Evolutionary conservation across 2,888 invertebrate species (phyloP).

Genomic region (Agrypnus murinus): DNA sequence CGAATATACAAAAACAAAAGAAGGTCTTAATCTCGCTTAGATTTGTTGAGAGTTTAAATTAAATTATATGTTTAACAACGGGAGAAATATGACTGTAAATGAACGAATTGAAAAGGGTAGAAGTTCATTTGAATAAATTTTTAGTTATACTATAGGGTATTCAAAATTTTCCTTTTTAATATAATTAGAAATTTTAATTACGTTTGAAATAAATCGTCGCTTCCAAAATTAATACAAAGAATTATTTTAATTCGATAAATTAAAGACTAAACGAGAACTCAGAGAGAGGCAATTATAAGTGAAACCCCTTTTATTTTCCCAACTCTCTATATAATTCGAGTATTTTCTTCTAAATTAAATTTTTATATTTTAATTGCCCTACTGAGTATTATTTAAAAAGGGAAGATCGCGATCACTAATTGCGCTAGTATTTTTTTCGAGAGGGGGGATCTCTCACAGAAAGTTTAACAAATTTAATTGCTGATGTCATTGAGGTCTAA

Average conservation of each 20-base stretch:
- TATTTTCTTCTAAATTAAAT: slow-evolving; percentile 27
- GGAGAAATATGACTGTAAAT: too few relatives aligned
- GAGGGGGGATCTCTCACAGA: slow-evolving; percentile 33
- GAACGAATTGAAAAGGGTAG: too few relatives aligned
- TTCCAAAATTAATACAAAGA: slow-evolving; percentile 13
- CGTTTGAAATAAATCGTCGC: slow-evolving; percentile 21
- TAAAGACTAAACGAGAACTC: slow-evolving; percentile 15
- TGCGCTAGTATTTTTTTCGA: slow-evolving; percentile 33
- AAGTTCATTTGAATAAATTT: not conserved
- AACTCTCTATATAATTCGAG: not conserved
- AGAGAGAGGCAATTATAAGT: slow-evolving; percentile 2
- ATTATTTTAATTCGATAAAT: slow-evolving; percentile 19
- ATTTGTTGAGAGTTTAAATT: too few relatives aligned
- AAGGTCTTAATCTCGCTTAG: too few relatives aligned
- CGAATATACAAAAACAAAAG: too few relatives aligned
- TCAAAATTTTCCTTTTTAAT: not conserved
- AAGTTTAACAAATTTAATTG: slow-evolving; percentile 54
- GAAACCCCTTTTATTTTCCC: not conserved
- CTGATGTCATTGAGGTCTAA: slow-evolving; percentile 48
- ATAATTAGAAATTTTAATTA: slow-evolving; percentile 28
- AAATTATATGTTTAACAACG: too few relatives aligned
- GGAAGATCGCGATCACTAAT: slow-evolving; percentile 40
- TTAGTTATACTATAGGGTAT: not conserved
- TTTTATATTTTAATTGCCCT: slow-evolving; percentile 27
- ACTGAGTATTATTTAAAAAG: slow-evolving; percentile 3